Conservation (phyloP, 2,113 vertebrate genomes). For the Ancistrus triradiatus region DNA sequence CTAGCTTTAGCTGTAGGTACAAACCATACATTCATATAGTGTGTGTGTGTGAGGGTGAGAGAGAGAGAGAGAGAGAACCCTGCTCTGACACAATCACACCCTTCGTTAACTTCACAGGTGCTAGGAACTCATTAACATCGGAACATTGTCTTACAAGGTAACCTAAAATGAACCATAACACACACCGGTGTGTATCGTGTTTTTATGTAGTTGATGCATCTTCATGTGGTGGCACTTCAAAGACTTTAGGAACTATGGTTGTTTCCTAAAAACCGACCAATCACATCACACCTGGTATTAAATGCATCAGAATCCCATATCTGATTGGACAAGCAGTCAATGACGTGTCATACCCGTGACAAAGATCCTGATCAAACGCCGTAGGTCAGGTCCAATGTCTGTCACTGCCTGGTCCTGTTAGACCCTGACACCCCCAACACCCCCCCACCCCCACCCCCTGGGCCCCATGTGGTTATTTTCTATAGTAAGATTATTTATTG, state of each 20-base stretch:
- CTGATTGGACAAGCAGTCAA: slow-evolving; percentile 20
- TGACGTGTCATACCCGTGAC: neutral
- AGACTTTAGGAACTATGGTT: neutral
- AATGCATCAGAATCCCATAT: neutral
- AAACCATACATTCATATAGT: no score
- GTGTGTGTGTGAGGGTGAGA: neutral
- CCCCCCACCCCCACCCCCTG: slow-evolving; percentile 45
- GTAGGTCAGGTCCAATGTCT: neutral
- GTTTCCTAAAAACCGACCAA: neutral
- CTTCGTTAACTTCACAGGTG: neutral
- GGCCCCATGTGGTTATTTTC: slow-evolving; percentile 53
- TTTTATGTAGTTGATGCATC: neutral
- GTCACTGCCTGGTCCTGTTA: neutral
- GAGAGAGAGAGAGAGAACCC: neutral
- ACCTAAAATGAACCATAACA: no score
- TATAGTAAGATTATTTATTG: slow-evolving; percentile 71
- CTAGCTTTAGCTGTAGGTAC: no score
- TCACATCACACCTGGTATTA: neutral
- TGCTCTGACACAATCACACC: neutral
- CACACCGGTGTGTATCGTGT: neutral
- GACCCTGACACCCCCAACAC: no score
- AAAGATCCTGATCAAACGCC: neutral
- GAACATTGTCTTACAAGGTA: no score
- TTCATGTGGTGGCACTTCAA: slow-evolving; percentile 5
- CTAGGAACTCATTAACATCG: no score